Evolutionary conservation across 1,140 invertebrate species (phyloP).

Genomic region (Tetraneura akinire): DNA sequence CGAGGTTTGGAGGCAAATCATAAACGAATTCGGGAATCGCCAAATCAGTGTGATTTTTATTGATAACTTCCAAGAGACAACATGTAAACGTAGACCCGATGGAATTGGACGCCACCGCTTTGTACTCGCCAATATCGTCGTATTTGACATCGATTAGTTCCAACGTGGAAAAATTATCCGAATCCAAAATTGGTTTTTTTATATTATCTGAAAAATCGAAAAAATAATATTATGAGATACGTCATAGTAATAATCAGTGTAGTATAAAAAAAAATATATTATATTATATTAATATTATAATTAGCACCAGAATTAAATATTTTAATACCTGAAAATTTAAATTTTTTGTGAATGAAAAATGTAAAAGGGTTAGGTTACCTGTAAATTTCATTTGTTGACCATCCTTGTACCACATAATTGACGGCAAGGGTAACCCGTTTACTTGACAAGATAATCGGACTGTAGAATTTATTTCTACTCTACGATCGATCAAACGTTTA

Average conservation of each 20-base stretch:
- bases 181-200: neutral
- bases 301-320: no score
- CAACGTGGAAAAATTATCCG: constrained; percentile 74
- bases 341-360: no score
- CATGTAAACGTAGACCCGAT: constrained; percentile 77
- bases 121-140: constrained; percentile 83
- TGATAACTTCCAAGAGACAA: constrained; percentile 64
- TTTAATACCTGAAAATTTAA: no score
- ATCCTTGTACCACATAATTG: constrained; percentile 79
- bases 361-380: neutral
- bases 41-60: neutral
- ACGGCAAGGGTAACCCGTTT: constrained; percentile 73
- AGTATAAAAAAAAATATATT: no score
- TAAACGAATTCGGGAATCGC: neutral
- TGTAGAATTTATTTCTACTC: constrained; percentile 79
- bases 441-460: constrained; percentile 85
- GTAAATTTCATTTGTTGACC: constrained; percentile 62
- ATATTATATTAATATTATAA: no score
- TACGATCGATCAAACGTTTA: constrained; percentile 79
- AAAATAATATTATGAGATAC: no score
- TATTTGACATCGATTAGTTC: constrained; percentile 73
- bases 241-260: no score
- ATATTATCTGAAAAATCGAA: no score
- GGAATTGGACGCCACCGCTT: constrained; percentile 81
- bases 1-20: neutral